phyloP scores from a whole-genome alignment of 2,888 invertebrate genomes.

The Ophion ventricosus region DNA sequence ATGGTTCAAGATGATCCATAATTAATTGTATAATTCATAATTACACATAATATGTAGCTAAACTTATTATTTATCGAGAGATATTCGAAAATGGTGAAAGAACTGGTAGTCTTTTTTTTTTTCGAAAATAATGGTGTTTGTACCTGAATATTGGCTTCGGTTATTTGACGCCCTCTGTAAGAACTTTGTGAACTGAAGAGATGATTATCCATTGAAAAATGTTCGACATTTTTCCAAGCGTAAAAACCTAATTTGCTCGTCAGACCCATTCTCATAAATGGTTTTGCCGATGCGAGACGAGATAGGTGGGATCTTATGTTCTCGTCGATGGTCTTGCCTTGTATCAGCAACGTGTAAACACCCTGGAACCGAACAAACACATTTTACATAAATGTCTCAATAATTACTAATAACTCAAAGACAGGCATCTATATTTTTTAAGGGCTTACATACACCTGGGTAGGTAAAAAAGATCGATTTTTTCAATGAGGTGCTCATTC shows the following conservation, averaged over 20 bases:
- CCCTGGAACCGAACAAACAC: conserved; percentile 71
- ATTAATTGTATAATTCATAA: too few relatives aligned
- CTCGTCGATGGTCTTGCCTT: conserved; percentile 76
- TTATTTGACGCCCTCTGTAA: conserved; percentile 89
- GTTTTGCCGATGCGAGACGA: conserved; percentile 79
- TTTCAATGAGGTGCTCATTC: too few relatives aligned
- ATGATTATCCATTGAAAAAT: conserved; percentile 89
- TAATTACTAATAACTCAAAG: not conserved
- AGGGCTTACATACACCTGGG: too few relatives aligned
- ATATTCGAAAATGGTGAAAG: too few relatives aligned
- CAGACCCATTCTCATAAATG: conserved; percentile 87
- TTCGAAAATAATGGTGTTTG: not conserved
- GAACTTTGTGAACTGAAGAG: conserved; percentile 87
- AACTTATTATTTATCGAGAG: too few relatives aligned
- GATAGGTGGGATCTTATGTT: conserved; percentile 74
- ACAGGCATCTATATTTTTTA: not conserved
- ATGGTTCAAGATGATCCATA: too few relatives aligned
- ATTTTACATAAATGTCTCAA: not conserved
- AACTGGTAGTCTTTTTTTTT: not conserved
- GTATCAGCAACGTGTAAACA: conserved; percentile 79
- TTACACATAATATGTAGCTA: too few relatives aligned
- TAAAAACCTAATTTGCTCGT: conserved; percentile 91
- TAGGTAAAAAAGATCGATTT: too few relatives aligned
- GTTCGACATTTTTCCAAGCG: conserved; percentile 87
- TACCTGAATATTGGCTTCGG: conserved; percentile 90